Evolutionary conservation across 2,113 vertebrate species (phyloP).

Genomic region (Larimichthys crocea): DNA sequence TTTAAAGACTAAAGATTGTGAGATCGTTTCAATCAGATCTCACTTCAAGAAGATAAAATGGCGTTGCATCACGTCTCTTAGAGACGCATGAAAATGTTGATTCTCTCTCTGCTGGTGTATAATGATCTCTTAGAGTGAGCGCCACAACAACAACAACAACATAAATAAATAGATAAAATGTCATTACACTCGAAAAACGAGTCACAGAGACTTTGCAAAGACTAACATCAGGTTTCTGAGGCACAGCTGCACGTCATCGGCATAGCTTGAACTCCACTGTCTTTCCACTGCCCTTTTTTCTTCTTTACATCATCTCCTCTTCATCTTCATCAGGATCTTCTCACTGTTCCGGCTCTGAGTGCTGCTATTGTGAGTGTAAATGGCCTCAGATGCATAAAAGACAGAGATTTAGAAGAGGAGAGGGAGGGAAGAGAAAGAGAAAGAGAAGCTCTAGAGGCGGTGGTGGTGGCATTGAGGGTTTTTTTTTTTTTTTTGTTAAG

Average conservation of each 20-base stretch:
- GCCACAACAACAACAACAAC: conserved; percentile 7
- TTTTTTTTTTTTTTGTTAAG: conserved; percentile 42
- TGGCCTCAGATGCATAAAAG: conserved; percentile 52
- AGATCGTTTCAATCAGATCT: conserved; percentile 51
- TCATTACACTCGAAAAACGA: conserved; percentile 8
- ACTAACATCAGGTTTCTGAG: neutral
- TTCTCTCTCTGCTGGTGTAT: conserved; percentile 3
- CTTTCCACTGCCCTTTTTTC: conserved; percentile 7
- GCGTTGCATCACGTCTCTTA: conserved; percentile 32
- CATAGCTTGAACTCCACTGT: conserved; percentile 19
- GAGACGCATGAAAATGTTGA: conserved; percentile 10
- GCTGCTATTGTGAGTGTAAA: conserved; percentile 27
- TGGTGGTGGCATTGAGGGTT: neutral
- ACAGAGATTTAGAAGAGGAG: conserved; percentile 50
- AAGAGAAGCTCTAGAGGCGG: conserved; percentile 28
- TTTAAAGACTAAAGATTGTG: conserved; percentile 23
- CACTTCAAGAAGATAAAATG: conserved; percentile 29
- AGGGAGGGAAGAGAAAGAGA: neutral
- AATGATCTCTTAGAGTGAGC: conserved; percentile 28
- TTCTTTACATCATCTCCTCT: conserved; percentile 24
- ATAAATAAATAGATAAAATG: conserved; percentile 27
- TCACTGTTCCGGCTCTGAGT: conserved; percentile 31
- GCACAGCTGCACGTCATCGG: conserved; percentile 43
- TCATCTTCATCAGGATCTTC: conserved; percentile 12
- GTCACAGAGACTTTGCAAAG: neutral